phyloP scores from a whole-genome alignment of 2,888 invertebrate species.

The Mesorhabditis sp. region DNA sequence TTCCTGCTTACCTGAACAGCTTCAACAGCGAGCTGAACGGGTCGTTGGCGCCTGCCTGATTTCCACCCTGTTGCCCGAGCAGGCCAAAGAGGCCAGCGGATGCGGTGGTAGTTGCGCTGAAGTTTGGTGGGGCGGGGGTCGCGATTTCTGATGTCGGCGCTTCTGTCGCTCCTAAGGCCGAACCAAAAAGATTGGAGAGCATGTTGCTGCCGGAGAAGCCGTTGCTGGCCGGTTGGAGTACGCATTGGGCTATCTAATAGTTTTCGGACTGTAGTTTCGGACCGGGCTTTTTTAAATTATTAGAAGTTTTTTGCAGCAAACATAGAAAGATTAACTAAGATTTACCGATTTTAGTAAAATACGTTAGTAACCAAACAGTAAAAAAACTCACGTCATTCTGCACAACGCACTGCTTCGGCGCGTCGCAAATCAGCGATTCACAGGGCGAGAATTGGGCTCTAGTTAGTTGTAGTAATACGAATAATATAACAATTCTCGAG shows the following conservation, averaged over 20 bases:
- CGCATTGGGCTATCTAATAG: slow-evolving; percentile 32
- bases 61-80: background rate
- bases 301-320: too few relatives aligned
- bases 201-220: background rate
- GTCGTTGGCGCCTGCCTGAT: background rate
- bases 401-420: slow-evolving; percentile 33
- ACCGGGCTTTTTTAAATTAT: too few relatives aligned
- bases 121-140: background rate
- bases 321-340: too few relatives aligned
- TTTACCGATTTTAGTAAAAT: too few relatives aligned
- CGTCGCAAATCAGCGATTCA: slow-evolving; percentile 38
- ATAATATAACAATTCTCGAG: background rate
- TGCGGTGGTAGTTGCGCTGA: background rate
- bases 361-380: background rate
- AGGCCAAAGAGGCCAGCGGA: background rate
- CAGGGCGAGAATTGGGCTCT: slow-evolving; percentile 18
- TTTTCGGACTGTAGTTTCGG: too few relatives aligned
- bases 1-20: background rate
- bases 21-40: background rate
- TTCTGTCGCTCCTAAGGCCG: background rate
- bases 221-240: slow-evolving; percentile 13
- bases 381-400: slow-evolving; percentile 24
- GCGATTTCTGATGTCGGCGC: background rate
- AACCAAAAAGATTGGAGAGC: background rate
- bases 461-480: background rate